A percentile compares a stretch with the other conserved stretches of the same genome.
Evolutionary conservation across 2,888 invertebrate genomes (phyloP).

Genomic region (Chalcis sispes): DNA sequence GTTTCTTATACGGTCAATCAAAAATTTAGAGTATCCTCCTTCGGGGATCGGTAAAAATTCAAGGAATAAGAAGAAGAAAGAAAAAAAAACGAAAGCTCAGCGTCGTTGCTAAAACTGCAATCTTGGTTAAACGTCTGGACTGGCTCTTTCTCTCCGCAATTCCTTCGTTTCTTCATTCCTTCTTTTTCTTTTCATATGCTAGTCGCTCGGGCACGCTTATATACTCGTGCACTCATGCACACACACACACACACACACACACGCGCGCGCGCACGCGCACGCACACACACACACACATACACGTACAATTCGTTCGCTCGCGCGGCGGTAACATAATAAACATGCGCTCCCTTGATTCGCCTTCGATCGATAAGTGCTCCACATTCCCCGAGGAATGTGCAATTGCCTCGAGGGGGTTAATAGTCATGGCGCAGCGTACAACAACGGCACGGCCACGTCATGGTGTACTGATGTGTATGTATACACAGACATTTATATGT

Average conservation of each 20-base stretch:
- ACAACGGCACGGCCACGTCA: background rate
- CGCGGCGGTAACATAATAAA: conserved; percentile 59
- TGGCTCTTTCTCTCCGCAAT: background rate
- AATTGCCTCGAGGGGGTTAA: conserved; percentile 55
- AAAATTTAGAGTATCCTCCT: conserved; percentile 29
- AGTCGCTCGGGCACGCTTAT: background rate
- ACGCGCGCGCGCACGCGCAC: background rate
- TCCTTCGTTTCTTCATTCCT: background rate
- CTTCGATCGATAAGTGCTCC: conserved; percentile 58
- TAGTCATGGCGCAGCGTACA: conserved; percentile 40
- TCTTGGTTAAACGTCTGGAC: conserved; percentile 43
- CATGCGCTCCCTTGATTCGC: conserved; percentile 56
- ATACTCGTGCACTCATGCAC: background rate
- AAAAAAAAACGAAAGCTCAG: conserved; percentile 2
- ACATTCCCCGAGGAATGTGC: conserved; percentile 57
- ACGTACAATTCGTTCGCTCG: too few species aligned
- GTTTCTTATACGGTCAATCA: background rate
- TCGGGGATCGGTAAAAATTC: conserved; percentile 38
- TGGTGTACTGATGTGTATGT: conserved; percentile 2
- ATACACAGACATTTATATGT: background rate
- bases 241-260: conserved; percentile 17
- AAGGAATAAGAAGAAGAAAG: conserved; percentile 13
- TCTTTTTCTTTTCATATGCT: conserved; percentile 31
- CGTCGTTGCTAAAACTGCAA: conserved; percentile 34
- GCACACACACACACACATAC: conserved; percentile 18